These are phyloP conservation scores for Pollicipes pollicipes DNA, from an alignment of 1,140 invertebrate species.

Conservation along the genomic window DNA sequence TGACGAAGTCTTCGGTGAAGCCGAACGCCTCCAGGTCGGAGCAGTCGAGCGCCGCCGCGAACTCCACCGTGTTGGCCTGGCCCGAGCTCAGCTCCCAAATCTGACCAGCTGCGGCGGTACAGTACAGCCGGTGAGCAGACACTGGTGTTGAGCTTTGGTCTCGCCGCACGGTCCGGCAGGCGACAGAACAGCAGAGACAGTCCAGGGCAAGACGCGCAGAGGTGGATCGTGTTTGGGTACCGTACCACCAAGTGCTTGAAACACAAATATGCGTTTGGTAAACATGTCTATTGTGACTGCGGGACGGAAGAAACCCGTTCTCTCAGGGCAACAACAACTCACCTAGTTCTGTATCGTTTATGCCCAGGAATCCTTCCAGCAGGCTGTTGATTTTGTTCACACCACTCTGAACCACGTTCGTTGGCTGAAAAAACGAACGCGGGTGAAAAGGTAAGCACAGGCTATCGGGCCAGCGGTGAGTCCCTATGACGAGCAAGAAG, in stretches of 20 bases:
- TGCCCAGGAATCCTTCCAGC: constrained; percentile 88
- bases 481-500: no score
- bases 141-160: constrained; percentile 8
- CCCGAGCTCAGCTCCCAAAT: not conserved
- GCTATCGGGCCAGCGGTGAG: no score
- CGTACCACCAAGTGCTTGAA: no score
- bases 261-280: no score
- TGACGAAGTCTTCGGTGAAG: no score
- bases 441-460: not conserved
- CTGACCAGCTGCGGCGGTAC: constrained; percentile 8
- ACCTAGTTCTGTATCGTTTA: constrained; percentile 72
- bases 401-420: constrained; percentile 49
- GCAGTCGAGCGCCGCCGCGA: no score
- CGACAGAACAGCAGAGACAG: constrained; percentile 3
- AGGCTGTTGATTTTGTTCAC: constrained; percentile 78
- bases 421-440: constrained; percentile 34
- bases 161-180: not conserved
- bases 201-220: constrained; percentile 5
- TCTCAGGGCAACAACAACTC: no score
- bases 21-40: no score
- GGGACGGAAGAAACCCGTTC: no score
- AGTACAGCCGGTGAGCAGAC: constrained; percentile 12
- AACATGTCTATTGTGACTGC: no score
- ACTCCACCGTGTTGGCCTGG: no score
- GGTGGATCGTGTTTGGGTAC: not conserved